These are phyloP conservation scores for Amazonetta brasiliensis DNA, from an alignment of 2,797 vertebrate species.

Conservation along the genomic window DNA sequence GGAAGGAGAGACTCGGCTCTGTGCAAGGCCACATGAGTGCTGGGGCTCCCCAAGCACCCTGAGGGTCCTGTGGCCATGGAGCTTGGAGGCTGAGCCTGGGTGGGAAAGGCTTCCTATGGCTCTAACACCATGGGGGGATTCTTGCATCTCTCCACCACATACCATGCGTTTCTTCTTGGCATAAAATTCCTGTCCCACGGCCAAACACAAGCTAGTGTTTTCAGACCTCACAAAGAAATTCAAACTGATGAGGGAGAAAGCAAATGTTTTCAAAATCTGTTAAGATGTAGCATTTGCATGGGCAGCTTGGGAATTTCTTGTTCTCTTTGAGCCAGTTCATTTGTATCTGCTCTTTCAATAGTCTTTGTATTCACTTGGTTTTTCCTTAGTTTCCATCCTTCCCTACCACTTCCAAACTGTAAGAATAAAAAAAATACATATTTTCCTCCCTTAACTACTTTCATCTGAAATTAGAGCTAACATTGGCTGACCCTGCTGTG, in stretches of 20 bases:
- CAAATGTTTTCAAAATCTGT: neutral
- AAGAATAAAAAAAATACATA: neutral
- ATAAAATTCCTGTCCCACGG: rapidly evolving
- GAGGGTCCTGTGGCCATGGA: neutral
- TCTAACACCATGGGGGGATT: rapidly evolving
- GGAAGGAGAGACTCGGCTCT: neutral
- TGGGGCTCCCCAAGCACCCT: neutral
- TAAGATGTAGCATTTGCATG: neutral
- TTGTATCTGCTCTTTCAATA: neutral
- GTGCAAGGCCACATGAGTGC: neutral
- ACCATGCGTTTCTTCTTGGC: rapidly evolving
- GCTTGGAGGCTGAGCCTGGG: neutral
- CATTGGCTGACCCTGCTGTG: conserved; percentile 59
- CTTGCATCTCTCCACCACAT: neutral
- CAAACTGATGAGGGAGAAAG: neutral
- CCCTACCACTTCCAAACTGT: neutral
- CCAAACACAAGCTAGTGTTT: neutral
- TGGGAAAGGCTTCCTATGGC: neutral
- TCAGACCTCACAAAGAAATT: neutral
- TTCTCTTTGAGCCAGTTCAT: rapidly evolving
- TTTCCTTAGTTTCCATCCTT: neutral
- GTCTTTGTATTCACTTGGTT: rapidly evolving
- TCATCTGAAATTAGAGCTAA: neutral
- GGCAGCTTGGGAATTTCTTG: neutral
- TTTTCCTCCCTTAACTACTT: conserved; percentile 12